Evolutionary conservation across 2,797 vertebrate genomes (phyloP).

Genomic region (Spheniscus humboldti): DNA sequence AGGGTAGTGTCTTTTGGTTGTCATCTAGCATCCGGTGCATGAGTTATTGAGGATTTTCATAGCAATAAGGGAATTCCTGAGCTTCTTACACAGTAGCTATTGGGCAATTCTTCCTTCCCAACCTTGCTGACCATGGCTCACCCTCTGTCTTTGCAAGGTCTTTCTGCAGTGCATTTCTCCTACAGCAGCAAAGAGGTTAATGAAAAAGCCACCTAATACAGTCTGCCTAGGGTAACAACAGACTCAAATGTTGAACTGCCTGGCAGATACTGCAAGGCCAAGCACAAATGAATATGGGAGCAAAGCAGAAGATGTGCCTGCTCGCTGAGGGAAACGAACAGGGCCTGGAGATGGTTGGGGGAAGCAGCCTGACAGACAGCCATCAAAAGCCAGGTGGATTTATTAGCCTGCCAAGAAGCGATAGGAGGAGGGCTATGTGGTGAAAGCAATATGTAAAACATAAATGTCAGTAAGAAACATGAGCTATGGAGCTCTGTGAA

Average conservation of each 20-base stretch:
- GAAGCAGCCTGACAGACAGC: neutral
- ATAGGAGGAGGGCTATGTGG: neutral
- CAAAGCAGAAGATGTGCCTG: neutral
- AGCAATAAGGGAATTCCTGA: neutral
- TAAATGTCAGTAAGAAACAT: conserved; percentile 6
- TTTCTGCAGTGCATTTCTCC: neutral
- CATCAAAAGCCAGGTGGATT: conserved; percentile 21
- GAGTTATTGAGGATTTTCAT: neutral
- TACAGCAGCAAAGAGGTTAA: neutral
- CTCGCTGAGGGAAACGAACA: neutral
- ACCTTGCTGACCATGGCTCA: neutral
- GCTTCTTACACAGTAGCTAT: neutral
- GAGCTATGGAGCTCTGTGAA: neutral
- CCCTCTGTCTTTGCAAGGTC: neutral
- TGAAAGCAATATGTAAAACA: neutral
- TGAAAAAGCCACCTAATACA: neutral
- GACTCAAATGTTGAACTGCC: neutral
- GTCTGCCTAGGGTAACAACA: neutral
- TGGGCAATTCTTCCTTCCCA: neutral
- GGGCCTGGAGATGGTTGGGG: neutral
- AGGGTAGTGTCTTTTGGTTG: neutral
- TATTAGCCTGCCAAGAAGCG: neutral
- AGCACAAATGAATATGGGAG: neutral
- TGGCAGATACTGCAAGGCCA: neutral
- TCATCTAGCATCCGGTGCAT: neutral